These are phyloP conservation scores for Caenorhabditis sp. DNA, from an alignment of 2,888 invertebrate species.

Conservation along the genomic window DNA sequence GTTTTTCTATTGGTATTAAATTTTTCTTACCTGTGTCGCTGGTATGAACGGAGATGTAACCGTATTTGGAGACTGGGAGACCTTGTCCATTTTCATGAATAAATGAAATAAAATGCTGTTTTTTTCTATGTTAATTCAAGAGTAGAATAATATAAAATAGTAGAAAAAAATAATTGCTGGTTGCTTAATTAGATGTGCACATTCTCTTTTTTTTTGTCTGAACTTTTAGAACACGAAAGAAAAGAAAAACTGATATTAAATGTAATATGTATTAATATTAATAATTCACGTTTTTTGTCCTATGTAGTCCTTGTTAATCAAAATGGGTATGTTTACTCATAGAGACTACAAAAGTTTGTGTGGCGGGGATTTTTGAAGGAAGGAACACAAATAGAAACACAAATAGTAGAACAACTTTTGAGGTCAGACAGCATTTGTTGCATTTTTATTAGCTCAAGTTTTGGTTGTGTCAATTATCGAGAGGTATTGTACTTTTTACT, in stretches of 20 bases:
- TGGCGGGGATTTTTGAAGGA: background rate
- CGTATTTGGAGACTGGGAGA: background rate
- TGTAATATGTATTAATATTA: background rate
- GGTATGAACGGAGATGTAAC: background rate
- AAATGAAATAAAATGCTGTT: background rate
- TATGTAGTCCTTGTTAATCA: background rate
- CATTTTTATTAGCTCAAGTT: background rate
- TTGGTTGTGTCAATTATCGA: background rate
- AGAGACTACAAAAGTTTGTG: background rate
- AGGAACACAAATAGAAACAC: background rate
- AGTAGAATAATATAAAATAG: background rate
- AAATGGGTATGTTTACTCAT: background rate
- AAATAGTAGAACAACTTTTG: background rate
- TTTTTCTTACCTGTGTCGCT: background rate
- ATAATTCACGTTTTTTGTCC: background rate
- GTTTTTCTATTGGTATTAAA: background rate
- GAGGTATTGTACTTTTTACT: no score
- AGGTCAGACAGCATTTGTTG: background rate
- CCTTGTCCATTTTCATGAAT: background rate
- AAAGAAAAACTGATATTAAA: background rate
- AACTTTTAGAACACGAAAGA: background rate
- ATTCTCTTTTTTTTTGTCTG: background rate
- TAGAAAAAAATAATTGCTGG: conserved; percentile 1
- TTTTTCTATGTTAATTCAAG: background rate
- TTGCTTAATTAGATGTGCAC: background rate